phyloP scores from a whole-genome alignment of 2,888 invertebrate species.

The Sinohyriopsis cumingii region DNA sequence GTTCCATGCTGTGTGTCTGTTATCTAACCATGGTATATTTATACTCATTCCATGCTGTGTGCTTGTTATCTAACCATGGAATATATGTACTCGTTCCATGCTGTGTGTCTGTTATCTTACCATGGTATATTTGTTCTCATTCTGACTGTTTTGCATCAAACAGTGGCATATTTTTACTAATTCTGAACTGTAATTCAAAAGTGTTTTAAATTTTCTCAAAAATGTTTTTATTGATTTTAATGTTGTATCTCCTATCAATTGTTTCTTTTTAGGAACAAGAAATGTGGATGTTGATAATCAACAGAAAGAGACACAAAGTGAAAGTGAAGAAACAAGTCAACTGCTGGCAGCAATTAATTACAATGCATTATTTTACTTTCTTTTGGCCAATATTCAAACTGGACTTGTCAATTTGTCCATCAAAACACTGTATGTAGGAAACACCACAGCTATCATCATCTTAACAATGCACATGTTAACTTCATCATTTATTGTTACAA shows the following conservation, averaged over 20 bases:
- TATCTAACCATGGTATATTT: no score
- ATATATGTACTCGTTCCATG: no score
- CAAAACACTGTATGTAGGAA: conserved; percentile 74
- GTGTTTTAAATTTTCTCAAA: neutral
- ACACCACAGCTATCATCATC: conserved; percentile 42
- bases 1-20: no score
- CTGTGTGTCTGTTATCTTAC: no score
- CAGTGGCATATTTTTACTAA: no score
- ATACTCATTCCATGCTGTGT: no score
- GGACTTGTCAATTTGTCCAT: conserved; percentile 85
- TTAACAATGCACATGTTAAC: conserved; percentile 61
- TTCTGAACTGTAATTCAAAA: no score
- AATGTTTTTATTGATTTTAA: neutral
- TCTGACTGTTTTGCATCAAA: no score
- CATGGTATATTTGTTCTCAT: no score
- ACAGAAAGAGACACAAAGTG: no score
- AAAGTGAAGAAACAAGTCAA: conserved; percentile 19
- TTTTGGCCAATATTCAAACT: conserved; percentile 87
- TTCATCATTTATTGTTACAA: conserved; percentile 32
- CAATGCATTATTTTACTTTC: conserved; percentile 88
- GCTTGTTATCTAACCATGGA: no score
- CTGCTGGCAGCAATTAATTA: conserved; percentile 83
- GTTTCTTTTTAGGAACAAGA: conserved; percentile 1
- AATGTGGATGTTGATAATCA: neutral
- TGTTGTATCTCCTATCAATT: neutral